Evolutionary conservation across 2,888 invertebrate species (phyloP).

Genomic region (Aphidius colemani): DNA sequence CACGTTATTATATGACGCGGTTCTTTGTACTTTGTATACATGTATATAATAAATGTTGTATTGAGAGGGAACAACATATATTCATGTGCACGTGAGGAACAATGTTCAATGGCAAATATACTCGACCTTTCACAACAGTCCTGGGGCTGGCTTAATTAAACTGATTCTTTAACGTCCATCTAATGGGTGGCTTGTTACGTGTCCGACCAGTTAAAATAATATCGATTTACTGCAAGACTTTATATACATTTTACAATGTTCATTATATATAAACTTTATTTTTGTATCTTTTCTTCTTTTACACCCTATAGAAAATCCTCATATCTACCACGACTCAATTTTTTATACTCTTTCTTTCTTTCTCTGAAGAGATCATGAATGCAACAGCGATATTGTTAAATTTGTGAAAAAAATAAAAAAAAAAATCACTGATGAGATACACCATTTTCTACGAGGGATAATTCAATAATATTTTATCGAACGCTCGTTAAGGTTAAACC

Average conservation of each 20-base stretch:
- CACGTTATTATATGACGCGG: background rate
- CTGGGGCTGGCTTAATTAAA: conserved; percentile 36
- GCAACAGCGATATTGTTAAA: conserved; percentile 10
- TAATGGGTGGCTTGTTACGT: conserved; percentile 38
- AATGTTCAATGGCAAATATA: background rate
- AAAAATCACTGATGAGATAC: conserved; percentile 15
- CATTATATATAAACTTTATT: no score
- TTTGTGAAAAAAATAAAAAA: conserved; percentile 13
- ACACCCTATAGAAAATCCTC: no score
- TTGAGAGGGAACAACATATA: background rate
- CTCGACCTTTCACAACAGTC: conserved; percentile 15
- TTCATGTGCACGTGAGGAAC: background rate
- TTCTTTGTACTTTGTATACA: no score
- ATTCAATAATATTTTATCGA: conserved; percentile 35
- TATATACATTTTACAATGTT: background rate
- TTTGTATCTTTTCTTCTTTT: no score
- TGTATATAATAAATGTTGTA: background rate
- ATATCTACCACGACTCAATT: no score
- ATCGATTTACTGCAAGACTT: conserved; percentile 31
- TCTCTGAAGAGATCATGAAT: background rate
- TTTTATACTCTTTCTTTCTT: no score
- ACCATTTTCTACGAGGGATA: conserved; percentile 24
- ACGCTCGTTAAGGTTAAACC: conserved; percentile 36
- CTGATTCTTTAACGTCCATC: conserved; percentile 39
- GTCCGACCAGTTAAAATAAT: conserved; percentile 35